These are phyloP conservation scores for Clistopyga incitator DNA, from an alignment of 2,888 invertebrate species.

Conservation along the genomic window DNA sequence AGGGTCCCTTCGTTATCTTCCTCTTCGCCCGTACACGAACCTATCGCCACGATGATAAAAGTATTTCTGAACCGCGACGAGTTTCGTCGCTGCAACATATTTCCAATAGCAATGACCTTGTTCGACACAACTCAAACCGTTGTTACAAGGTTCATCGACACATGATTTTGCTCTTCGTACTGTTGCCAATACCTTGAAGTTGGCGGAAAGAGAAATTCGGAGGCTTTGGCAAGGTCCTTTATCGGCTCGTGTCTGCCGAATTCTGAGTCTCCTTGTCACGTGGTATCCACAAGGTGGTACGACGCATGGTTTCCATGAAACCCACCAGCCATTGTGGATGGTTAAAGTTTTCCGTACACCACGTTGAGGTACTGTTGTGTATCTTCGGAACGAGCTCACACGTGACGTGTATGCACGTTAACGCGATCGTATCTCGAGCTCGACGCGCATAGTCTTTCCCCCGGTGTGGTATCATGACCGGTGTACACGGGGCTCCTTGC, in stretches of 20 bases:
- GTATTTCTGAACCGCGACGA: background rate
- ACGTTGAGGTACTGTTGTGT: background rate
- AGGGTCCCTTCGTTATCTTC: background rate
- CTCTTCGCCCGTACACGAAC: background rate
- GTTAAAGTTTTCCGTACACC: slow-evolving; percentile 23
- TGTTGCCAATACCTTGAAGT: background rate
- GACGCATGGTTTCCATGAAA: background rate
- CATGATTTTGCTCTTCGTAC: no score
- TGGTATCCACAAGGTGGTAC: slow-evolving; percentile 1
- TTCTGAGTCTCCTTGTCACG: background rate
- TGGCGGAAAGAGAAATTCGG: slow-evolving; percentile 19
- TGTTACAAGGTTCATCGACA: no score
- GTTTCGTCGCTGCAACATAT: background rate
- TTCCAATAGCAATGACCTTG: background rate
- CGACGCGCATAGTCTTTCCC: slow-evolving; percentile 20
- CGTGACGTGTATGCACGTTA: slow-evolving; percentile 41
- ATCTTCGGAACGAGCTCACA: slow-evolving; percentile 33
- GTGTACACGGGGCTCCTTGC: slow-evolving; percentile 24
- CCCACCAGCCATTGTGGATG: background rate
- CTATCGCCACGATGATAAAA: background rate
- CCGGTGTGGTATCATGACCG: background rate
- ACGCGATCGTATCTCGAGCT: slow-evolving; percentile 50
- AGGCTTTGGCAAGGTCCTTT: slow-evolving; percentile 21
- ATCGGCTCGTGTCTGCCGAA: background rate
- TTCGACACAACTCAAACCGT: no score